Evolutionary conservation across 2,113 vertebrate species (phyloP).

Genomic region (Pluvianellus socialis): DNA sequence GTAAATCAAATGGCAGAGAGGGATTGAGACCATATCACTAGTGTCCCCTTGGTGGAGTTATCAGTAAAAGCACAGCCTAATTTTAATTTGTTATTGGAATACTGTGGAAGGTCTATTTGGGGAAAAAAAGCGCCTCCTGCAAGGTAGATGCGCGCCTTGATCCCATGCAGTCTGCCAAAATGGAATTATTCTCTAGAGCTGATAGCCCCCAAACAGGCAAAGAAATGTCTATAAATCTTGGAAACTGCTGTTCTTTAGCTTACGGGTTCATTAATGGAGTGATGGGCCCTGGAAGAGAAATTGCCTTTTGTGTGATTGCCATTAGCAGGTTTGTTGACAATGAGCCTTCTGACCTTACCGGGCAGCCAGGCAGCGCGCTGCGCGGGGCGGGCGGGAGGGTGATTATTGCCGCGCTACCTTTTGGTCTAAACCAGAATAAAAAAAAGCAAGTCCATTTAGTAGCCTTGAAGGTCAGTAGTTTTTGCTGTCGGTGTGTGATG

Average conservation of each 20-base stretch:
- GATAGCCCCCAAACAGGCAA: not conserved
- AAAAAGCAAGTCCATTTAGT: not conserved
- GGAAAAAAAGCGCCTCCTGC: not conserved
- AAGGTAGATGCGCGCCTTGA: not conserved
- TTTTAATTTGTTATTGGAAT: not conserved
- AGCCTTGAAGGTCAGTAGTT: not conserved
- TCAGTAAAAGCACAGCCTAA: not conserved
- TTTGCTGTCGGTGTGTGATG: not conserved
- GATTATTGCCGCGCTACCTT: not conserved
- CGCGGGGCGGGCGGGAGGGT: not conserved
- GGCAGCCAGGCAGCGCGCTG: not conserved
- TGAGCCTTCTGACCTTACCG: constrained; percentile 35
- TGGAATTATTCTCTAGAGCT: not conserved
- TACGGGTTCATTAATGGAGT: constrained; percentile 43
- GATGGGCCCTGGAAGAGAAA: constrained; percentile 63
- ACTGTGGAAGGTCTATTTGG: not conserved
- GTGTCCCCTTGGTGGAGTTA: not conserved
- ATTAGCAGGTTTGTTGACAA: constrained; percentile 60
- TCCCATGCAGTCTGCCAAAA: not conserved
- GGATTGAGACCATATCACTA: not conserved
- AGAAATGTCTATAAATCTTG: constrained; percentile 47
- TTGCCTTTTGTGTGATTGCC: constrained; percentile 53
- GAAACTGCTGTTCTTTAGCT: constrained; percentile 38
- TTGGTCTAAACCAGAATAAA: not conserved
- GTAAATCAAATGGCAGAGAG: not conserved